Conservation (phyloP, 2,888 invertebrate genomes). For the Pimpla rufipes region DNA sequence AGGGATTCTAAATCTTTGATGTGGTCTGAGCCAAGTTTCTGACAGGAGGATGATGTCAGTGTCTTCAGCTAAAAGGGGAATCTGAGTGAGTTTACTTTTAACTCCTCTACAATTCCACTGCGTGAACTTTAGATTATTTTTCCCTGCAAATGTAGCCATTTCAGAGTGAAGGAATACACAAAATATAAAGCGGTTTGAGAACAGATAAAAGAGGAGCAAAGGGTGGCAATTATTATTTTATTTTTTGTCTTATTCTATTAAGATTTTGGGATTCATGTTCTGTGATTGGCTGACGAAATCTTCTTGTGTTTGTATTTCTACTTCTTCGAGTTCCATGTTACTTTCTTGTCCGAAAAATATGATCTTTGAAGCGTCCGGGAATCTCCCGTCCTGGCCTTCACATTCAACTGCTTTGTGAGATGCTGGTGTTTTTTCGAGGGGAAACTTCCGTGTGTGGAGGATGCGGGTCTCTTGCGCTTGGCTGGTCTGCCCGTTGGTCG, state of each 20-base stretch:
- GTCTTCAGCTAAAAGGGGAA: conserved; percentile 16
- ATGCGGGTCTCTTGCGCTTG: neutral
- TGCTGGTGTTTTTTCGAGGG: neutral
- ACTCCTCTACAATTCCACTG: conserved; percentile 33
- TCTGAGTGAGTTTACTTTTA: conserved; percentile 23
- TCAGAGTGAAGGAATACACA: conserved; percentile 6
- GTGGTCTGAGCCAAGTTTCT: conserved; percentile 24
- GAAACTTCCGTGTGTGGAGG: conserved; percentile 3
- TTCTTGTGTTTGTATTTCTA: conserved; percentile 6
- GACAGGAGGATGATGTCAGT: conserved; percentile 24
- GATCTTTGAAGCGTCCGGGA: conserved; percentile 1
- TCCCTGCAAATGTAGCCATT: conserved; percentile 2
- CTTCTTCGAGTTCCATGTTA: neutral
- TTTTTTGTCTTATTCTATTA: conserved; percentile 3
- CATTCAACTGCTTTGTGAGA: neutral
- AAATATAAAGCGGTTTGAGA: conserved; percentile 3
- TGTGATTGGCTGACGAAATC: neutral
- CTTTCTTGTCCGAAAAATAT: conserved; percentile 1
- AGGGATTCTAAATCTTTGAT: conserved; percentile 5
- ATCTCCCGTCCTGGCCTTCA: conserved; percentile 1
- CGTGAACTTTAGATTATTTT: conserved; percentile 2
- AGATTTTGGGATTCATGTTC: conserved; percentile 1
- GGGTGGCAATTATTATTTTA: neutral
- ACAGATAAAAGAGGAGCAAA: conserved; percentile 3
- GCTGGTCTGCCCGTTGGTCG: conserved; percentile 3